These are phyloP conservation scores for Brachionus plicatilis DNA, from an alignment of 1,140 invertebrate genomes.

Conservation along the genomic window DNA sequence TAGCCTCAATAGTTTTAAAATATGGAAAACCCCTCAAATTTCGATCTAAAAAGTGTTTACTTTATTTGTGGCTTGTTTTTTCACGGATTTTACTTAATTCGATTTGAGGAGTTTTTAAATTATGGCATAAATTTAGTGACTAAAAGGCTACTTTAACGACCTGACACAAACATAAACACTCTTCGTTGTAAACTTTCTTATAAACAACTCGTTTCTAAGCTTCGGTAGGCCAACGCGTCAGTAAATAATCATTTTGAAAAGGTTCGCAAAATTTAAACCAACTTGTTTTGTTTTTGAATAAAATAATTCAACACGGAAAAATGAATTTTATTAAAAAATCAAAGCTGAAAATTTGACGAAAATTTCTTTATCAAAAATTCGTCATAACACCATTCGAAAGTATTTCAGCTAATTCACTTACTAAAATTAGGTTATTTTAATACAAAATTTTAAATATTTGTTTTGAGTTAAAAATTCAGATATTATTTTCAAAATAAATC, in stretches of 20 bases:
- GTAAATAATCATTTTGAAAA: not conserved
- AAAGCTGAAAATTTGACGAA: not conserved
- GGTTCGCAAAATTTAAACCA: not conserved
- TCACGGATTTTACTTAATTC: not conserved
- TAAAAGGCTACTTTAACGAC: not conserved
- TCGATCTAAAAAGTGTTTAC: not conserved
- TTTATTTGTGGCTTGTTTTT: not conserved
- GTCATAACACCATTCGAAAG: not conserved
- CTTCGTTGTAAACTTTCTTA: not conserved
- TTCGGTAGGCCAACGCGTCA: not conserved
- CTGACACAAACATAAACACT: not conserved
- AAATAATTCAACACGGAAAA: not conserved
- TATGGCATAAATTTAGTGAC: not conserved
- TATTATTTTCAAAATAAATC: not conserved
- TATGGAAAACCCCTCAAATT: not conserved
- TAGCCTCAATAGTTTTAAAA: constrained; percentile 1
- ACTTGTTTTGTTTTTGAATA: not conserved
- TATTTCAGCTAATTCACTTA: not conserved
- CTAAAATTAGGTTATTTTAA: not conserved
- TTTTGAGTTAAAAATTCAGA: not conserved
- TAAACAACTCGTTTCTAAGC: not conserved
- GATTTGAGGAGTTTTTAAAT: not conserved
- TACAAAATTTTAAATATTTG: not conserved
- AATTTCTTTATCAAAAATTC: not conserved
- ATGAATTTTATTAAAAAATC: not conserved